Conservation (phyloP, 2,113 vertebrate species). For the Pelusios castaneus region DNA sequence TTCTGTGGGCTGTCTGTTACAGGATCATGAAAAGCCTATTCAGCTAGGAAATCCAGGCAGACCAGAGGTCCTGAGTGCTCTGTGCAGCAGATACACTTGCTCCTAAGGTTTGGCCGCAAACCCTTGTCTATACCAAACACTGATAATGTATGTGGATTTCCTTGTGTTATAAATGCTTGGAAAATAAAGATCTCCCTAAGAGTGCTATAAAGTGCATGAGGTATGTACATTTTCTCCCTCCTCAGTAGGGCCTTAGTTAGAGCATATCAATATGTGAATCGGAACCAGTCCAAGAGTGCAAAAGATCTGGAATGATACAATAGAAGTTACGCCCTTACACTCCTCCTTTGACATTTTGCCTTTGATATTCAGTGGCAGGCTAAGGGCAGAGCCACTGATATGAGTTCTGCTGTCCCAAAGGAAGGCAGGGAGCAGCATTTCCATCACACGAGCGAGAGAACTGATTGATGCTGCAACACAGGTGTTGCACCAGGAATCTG, state of each 20-base stretch:
- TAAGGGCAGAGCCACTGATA: neutral
- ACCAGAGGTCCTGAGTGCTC: neutral
- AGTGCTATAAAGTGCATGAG: neutral
- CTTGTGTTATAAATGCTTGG: neutral
- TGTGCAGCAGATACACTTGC: neutral
- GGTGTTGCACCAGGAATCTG: accelerated
- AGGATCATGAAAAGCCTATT: neutral
- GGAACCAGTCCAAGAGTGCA: neutral
- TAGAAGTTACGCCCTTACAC: neutral
- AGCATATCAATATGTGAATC: accelerated
- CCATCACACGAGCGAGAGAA: neutral
- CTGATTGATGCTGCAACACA: neutral
- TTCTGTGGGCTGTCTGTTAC: neutral
- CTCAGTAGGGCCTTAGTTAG: neutral
- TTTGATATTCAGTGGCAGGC: accelerated
- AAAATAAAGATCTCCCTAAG: neutral
- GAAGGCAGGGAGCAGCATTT: neutral
- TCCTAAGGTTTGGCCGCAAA: neutral
- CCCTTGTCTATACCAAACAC: accelerated
- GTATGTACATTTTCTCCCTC: neutral
- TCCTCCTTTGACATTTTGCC: neutral
- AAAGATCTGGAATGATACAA: neutral
- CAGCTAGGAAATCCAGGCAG: neutral
- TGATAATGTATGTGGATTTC: neutral
- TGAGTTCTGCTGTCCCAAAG: neutral